Base-by-base conservation (phyloP, 2,888 invertebrate genomes). In the Cylindroiulus punctatus region DNA sequence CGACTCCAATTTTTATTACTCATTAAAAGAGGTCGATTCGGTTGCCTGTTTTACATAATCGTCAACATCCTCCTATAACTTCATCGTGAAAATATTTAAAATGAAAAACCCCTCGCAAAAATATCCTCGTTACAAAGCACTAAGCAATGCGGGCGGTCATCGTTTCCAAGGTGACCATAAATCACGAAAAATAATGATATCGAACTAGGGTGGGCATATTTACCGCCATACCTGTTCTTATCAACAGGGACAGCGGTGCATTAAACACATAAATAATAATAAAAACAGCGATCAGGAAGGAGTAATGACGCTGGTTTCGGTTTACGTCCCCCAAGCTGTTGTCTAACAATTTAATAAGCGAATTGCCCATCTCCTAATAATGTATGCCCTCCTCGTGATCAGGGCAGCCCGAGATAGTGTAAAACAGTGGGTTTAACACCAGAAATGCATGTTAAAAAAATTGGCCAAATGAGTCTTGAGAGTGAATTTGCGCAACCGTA, bases 21-120 rank as follows among this genome's bases (percentile, higher is more conserved):
- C 8, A 5, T 22, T 65, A 22, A 65, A 65, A 65, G 22, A 65
- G 65, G 65, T 65, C 65, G 65, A 65, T 65, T 65, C 65, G 65
- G 65, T 65, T 65, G 65, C 65, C 65, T 65, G 65, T 65, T 65
- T 65, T 65, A 65, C 65, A 65, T 65, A 65, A 65, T 65, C 65
- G n/a, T 65, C 65, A 65, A 65, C 65, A 65, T 65, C 65, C 65
- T 65, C 65, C 65, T 36, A 65, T 19, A 65, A 65, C 65, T 65
- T 26, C 22, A 26, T 65, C 65, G 22, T 26, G 65, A 47, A 52
- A 52, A 52, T 52, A 52, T 52, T 47, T 52, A 52, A 65, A 36
- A 65, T 65, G n/a, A 57, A 57, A 57, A 36, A 7, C 36, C 36
- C 36, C 36, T 7, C 10, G 2, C 22, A 5, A 65, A 10, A 65